Evolutionary conservation across 2,113 vertebrate species (phyloP).

Genomic region (Fulica atra): DNA sequence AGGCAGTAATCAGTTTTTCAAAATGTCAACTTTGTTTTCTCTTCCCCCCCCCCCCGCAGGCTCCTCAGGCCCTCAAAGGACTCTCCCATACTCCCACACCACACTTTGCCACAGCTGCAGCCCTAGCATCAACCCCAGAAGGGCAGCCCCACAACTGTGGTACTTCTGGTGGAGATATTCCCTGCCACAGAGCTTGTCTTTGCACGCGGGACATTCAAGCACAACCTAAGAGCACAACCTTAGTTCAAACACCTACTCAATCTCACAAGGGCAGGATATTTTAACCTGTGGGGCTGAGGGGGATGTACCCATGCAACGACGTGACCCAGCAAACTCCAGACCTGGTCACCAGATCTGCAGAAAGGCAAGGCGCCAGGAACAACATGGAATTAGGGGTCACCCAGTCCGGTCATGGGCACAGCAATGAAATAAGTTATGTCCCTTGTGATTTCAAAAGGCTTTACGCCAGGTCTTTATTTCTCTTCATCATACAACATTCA

Average conservation of each 20-base stretch:
- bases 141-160: background rate
- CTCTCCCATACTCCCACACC: background rate
- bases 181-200: background rate
- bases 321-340: background rate
- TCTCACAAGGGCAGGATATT: background rate
- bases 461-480: background rate
- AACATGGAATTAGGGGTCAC: rapidly evolving
- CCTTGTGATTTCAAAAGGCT: background rate
- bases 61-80: background rate
- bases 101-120: background rate
- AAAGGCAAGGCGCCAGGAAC: background rate
- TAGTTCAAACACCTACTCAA: background rate
- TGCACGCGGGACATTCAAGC: background rate
- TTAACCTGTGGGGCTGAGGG: background rate
- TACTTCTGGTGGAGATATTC: background rate
- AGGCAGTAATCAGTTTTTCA: constrained; percentile 5
- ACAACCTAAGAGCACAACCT: background rate
- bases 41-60: background rate
- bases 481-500: background rate
- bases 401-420: rapidly evolving
- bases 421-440: background rate
- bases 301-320: rapidly evolving
- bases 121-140: background rate
- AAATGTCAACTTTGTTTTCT: constrained; percentile 28
- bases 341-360: background rate